Evolutionary conservation across 1,140 invertebrate genomes (phyloP), one percentile per base, ranked within the genome.

Genomic region (Dreissena rostriformis): DNA sequence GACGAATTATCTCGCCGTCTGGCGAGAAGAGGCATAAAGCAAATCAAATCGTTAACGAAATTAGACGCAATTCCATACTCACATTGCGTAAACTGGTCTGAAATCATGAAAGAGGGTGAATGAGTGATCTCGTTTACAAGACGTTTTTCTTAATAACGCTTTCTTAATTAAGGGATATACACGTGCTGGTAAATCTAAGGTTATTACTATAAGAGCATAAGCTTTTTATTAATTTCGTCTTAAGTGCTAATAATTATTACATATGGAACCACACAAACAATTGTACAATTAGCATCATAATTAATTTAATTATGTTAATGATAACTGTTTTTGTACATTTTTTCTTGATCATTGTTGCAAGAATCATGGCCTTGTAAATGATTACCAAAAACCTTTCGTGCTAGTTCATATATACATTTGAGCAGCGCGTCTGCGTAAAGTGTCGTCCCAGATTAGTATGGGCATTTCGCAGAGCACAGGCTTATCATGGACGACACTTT

Each of bases 1-100:
- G 5, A 28, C 5, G 61, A 81, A 81, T 79, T 68, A 79, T 19
- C 14, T 39, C 66, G 57, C 57, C 57, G 17, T 61, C 57, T 61
- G 57, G 4, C 22, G 17, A 24, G 17, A 24, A 24, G 57, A 24
- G 17, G 22, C 17, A 61, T 61, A 12, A 61, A 61, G 57, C 57
- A 61, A 61, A n/a, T 24, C 17, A 24, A n/a, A 4, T 61, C 57
- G 22, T 61, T 61, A 61, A 61, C 22, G 57, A 11, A 61, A 61
- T 61, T 61, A 2, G 57, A 24, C 17, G 17, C 57, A 6, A 61
- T 61, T 61, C 22, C 57, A n/a, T 11, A 2, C 17, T 24, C 2
- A 61, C 57, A n/a, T 61, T 61, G 57, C 57, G 57, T 61, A 5
- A 61, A 61, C 22, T 61, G 57, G 22, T 19, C 17, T 61, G 22